Conservation (phyloP, 2,797 vertebrate genomes). For the Gymnoscopelus microlampas region DNA sequence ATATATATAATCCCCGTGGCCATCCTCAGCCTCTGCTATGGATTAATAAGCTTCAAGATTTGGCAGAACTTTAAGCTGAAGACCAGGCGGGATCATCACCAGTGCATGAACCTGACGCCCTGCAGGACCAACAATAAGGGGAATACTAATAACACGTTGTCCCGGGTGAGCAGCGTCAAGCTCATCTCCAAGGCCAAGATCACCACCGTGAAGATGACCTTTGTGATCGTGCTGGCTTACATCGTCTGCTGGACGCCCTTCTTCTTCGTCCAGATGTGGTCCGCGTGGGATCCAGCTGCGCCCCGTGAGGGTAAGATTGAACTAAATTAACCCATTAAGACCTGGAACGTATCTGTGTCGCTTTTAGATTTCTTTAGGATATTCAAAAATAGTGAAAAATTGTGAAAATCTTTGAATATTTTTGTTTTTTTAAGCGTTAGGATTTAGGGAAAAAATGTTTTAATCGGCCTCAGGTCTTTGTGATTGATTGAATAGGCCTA, state of each 20-base stretch:
- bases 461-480: too few species aligned
- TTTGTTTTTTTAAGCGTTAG: too few species aligned
- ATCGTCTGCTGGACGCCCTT: slow-evolving; percentile 95
- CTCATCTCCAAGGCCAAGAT: slow-evolving; percentile 96
- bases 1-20: slow-evolving; percentile 91
- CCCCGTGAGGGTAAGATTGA: slow-evolving; percentile 88
- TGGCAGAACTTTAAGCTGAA: slow-evolving; percentile 94
- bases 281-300: slow-evolving; percentile 89
- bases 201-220: slow-evolving; percentile 95
- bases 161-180: slow-evolving; percentile 91
- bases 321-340: too few species aligned
- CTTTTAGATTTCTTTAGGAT: too few species aligned
- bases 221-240: slow-evolving; percentile 93
- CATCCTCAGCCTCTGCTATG: slow-evolving; percentile 90
- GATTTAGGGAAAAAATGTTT: too few species aligned
- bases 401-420: too few species aligned
- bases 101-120: slow-evolving; percentile 72
- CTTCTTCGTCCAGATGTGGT: slow-evolving; percentile 97
- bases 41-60: slow-evolving; percentile 94
- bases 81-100: slow-evolving; percentile 76
- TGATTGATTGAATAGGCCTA: too few species aligned
- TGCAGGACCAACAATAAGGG: slow-evolving; percentile 57
- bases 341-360: too few species aligned
- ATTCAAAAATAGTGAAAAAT: too few species aligned
- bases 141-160: slow-evolving; percentile 66